These are phyloP conservation scores for Microctenopoma stevenorrisi DNA, from an alignment of 2,797 vertebrate genomes.

Conservation along the genomic window DNA sequence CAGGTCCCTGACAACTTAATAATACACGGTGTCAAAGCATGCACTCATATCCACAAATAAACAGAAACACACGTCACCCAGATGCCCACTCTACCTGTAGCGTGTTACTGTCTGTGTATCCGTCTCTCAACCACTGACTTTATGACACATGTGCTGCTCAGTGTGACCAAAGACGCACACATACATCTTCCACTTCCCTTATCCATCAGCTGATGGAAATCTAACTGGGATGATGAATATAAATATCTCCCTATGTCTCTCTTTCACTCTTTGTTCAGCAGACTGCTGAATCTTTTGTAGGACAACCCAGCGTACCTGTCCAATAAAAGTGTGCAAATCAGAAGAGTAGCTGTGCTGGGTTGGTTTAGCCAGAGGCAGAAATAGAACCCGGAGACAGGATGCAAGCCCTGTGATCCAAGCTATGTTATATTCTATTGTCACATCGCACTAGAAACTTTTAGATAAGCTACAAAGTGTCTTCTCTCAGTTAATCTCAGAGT, in stretches of 20 bases:
- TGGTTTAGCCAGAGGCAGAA: slow-evolving; percentile 52
- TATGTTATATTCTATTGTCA: slow-evolving; percentile 36
- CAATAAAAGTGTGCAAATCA: slow-evolving; percentile 29
- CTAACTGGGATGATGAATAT: slow-evolving; percentile 36
- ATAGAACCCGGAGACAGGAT: slow-evolving; percentile 50
- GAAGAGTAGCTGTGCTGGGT: slow-evolving; percentile 6
- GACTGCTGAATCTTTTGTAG: slow-evolving; percentile 56
- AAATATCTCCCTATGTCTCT: neutral
- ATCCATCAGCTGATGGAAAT: slow-evolving; percentile 12
- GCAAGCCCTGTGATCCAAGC: slow-evolving; percentile 48
- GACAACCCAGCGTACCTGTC: slow-evolving; percentile 30
- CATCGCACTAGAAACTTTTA: slow-evolving; percentile 33
- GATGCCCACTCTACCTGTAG: slow-evolving; percentile 16
- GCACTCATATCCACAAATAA: slow-evolving; percentile 17
- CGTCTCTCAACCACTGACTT: slow-evolving; percentile 61
- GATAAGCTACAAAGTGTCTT: slow-evolving; percentile 48
- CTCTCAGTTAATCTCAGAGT: slow-evolving; percentile 28
- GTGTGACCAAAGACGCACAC: slow-evolving; percentile 36
- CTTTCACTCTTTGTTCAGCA: slow-evolving; percentile 8
- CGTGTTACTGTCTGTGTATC: slow-evolving; percentile 18
- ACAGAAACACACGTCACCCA: slow-evolving; percentile 36
- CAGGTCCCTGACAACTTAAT: slow-evolving; percentile 70
- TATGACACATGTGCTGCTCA: slow-evolving; percentile 23
- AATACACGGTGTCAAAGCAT: slow-evolving; percentile 52
- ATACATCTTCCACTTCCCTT: neutral